phyloP scores from a whole-genome alignment of 2,888 invertebrate species.

The Tiliacea aurago region DNA sequence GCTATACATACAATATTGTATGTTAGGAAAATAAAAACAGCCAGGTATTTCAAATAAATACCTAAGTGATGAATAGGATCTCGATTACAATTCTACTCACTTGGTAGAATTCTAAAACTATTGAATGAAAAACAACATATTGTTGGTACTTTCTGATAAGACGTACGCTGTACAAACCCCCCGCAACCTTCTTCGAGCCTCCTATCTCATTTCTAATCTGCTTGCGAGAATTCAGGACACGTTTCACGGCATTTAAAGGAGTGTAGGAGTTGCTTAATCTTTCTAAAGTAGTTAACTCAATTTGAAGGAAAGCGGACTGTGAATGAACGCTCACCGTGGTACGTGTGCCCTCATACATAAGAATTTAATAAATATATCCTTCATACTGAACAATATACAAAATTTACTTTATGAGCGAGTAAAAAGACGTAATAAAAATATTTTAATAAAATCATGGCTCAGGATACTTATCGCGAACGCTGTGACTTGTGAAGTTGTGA shows the following conservation, averaged over 20 bases:
- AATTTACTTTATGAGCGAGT: constrained; percentile 37
- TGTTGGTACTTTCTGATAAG: constrained; percentile 13
- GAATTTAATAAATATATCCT: constrained; percentile 59
- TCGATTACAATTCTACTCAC: too few species aligned
- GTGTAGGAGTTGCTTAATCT: constrained; percentile 65
- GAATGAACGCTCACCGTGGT: constrained; percentile 45
- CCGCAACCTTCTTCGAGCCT: constrained; percentile 45
- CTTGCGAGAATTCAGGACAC: constrained; percentile 65
- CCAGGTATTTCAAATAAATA: not conserved
- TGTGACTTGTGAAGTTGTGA: constrained; percentile 31
- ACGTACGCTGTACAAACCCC: constrained; percentile 17
- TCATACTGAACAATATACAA: constrained; percentile 24
- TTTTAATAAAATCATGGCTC: constrained; percentile 52
- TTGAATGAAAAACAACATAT: not conserved
- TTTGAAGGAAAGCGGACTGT: constrained; percentile 58
- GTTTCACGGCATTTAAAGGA: constrained; percentile 66
- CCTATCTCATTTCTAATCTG: constrained; percentile 65
- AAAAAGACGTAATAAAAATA: constrained; percentile 50
- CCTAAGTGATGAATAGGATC: not conserved
- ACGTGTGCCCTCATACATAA: constrained; percentile 60
- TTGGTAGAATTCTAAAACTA: not conserved
- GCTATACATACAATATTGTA: too few species aligned
- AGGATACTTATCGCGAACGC: constrained; percentile 47
- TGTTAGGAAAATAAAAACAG: not conserved
- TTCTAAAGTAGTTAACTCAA: constrained; percentile 69